These are phyloP conservation scores for Phyllostomus hastatus DNA, from an alignment of 2,113 vertebrate species.

Conservation along the genomic window DNA sequence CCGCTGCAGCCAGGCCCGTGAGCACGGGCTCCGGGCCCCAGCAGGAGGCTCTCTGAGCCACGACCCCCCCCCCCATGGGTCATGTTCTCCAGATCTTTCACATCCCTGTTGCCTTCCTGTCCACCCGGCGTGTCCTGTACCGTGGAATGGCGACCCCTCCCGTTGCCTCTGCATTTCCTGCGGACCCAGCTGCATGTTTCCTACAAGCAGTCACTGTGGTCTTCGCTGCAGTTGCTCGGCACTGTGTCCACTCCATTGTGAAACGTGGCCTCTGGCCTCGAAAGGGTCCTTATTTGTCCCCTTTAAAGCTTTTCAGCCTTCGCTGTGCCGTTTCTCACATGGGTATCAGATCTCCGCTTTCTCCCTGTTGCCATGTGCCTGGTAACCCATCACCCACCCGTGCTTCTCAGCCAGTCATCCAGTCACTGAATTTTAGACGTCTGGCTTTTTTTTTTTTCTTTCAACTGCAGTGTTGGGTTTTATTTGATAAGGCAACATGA, in stretches of 20 bases:
- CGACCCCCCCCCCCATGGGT: too few species aligned
- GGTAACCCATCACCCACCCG: background rate
- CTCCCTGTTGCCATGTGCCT: background rate
- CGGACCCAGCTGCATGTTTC: background rate
- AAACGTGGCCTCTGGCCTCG: background rate
- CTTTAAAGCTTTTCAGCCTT: background rate
- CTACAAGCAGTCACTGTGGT: background rate
- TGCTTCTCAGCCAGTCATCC: background rate
- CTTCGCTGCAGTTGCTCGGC: too few species aligned
- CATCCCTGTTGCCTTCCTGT: accelerated
- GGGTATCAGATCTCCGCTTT: background rate
- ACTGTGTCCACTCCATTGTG: too few species aligned
- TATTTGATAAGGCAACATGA: background rate
- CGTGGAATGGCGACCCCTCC: background rate
- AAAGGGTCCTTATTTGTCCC: background rate
- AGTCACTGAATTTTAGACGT: background rate
- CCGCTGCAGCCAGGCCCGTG: too few species aligned
- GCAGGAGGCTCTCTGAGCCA: background rate
- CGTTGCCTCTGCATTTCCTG: background rate
- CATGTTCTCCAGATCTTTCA: background rate
- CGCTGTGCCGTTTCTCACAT: accelerated
- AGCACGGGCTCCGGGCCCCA: background rate
- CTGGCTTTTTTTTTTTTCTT: background rate
- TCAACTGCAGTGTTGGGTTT: background rate
- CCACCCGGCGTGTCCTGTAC: accelerated